Percentiles rank a stretch among this genome's conserved stretches.
Evolutionary conservation across 2,113 vertebrate genomes (phyloP).

Genomic region (Anhinga rufa): DNA sequence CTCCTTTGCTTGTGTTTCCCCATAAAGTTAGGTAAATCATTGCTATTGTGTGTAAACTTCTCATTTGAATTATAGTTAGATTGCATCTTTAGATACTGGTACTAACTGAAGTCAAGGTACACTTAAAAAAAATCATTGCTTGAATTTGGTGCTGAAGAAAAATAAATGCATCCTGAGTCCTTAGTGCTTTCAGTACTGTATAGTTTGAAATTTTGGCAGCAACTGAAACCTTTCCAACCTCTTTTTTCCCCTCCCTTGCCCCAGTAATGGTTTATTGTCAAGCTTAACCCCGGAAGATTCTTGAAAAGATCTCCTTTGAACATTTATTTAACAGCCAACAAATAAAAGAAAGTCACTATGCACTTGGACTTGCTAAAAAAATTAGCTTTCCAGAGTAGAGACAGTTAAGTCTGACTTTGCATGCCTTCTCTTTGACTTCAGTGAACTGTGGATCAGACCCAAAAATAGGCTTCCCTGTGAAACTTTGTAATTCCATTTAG

Average conservation of each 20-base stretch:
- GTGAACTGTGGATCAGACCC: neutral
- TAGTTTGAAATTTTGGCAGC: neutral
- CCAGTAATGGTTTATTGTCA: neutral
- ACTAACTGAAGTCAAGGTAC: neutral
- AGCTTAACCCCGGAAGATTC: neutral
- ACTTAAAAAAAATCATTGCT: neutral
- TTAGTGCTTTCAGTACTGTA: neutral
- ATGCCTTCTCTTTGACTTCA: neutral
- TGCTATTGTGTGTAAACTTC: neutral
- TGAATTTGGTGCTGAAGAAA: neutral
- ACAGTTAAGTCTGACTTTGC: neutral
- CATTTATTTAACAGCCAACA: neutral
- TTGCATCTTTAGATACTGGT: neutral
- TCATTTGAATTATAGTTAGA: neutral
- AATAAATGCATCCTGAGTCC: neutral
- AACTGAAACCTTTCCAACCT: neutral
- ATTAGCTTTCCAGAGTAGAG: neutral
- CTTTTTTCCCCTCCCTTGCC: neutral
- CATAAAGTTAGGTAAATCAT: neutral
- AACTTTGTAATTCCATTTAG: conserved; percentile 10
- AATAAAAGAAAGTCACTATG: neutral
- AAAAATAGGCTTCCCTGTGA: neutral
- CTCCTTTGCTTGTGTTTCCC: neutral
- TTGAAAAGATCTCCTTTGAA: neutral
- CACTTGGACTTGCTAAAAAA: neutral